A percentile compares a stretch with the other conserved stretches of the same genome.
Conservation (phyloP, 2,113 vertebrate genomes). For the Nothocercus nigrocapillus region DNA sequence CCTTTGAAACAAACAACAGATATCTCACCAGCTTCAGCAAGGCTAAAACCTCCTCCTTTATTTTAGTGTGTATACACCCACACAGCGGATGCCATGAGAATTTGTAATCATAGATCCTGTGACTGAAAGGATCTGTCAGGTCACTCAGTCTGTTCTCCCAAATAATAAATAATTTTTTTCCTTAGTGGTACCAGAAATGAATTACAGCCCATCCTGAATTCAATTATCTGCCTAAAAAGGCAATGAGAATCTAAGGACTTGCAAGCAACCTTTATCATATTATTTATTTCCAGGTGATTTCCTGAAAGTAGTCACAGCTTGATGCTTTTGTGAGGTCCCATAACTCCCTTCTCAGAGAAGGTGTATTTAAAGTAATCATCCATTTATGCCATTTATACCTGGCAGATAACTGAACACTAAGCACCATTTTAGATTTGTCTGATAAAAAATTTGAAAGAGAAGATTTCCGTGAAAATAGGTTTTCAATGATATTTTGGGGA, state of each 20-base stretch:
- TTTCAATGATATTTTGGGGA: slow-evolving; percentile 77
- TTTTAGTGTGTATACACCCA: not conserved
- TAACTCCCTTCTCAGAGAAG: slow-evolving; percentile 76
- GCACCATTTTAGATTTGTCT: slow-evolving; percentile 65
- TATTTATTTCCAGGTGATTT: slow-evolving; percentile 79
- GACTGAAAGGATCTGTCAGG: slow-evolving; percentile 1
- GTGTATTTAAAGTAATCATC: slow-evolving; percentile 81
- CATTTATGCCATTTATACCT: slow-evolving; percentile 79
- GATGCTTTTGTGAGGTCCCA: slow-evolving; percentile 76
- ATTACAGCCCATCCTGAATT: slow-evolving; percentile 38
- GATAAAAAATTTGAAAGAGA: slow-evolving; percentile 67
- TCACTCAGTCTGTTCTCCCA: slow-evolving; percentile 7
- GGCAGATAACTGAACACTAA: slow-evolving; percentile 75
- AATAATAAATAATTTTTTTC: slow-evolving; percentile 47
- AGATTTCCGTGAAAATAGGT: slow-evolving; percentile 71
- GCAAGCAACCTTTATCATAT: slow-evolving; percentile 73
- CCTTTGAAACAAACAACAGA: not conserved
- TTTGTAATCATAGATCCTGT: not conserved
- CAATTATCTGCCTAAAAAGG: slow-evolving; percentile 67
- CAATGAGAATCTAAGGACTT: slow-evolving; percentile 49
- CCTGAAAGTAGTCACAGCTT: slow-evolving; percentile 76
- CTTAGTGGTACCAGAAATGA: slow-evolving; percentile 26
- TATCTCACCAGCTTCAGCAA: not conserved
- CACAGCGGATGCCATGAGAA: not conserved
- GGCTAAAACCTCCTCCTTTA: not conserved